Percentiles rank a stretch among this genome's conserved stretches.
Evolutionary conservation across 1,140 invertebrate genomes (phyloP).

Genomic region (Achroia grisella): DNA sequence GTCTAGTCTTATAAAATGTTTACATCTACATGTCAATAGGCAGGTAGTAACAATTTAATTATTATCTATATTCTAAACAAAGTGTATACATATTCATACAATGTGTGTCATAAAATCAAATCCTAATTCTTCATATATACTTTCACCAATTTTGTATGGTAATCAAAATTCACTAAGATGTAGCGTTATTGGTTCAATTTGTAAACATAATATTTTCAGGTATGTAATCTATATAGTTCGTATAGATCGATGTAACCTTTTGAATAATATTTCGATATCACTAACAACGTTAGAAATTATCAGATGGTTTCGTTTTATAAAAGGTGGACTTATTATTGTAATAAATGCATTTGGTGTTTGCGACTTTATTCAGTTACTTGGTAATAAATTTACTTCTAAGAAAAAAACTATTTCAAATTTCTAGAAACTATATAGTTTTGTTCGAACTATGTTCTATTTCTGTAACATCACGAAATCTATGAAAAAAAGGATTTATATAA

Average conservation of each 20-base stretch:
- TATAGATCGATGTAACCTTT: too few species aligned
- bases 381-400: conserved; percentile 14
- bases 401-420: conserved; percentile 10
- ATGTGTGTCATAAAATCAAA: conserved; percentile 23
- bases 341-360: conserved; percentile 11
- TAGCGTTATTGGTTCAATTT: too few species aligned
- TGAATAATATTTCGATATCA: too few species aligned
- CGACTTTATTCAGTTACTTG: conserved; percentile 1
- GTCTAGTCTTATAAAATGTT: conserved; percentile 50
- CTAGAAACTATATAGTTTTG: conserved; percentile 7
- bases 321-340: background rate
- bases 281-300: too few species aligned
- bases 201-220: too few species aligned
- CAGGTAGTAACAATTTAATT: conserved; percentile 65
- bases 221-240: too few species aligned
- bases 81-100: conserved; percentile 52
- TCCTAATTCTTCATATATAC: background rate
- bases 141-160: too few species aligned
- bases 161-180: too few species aligned
- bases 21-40: conserved; percentile 66
- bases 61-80: conserved; percentile 47
- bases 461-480: conserved; percentile 30
- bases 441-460: conserved; percentile 13
- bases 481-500: conserved; percentile 18
- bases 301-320: too few species aligned